These are phyloP conservation scores for Scolopax rusticola DNA, from an alignment of 2,797 vertebrate genomes.

Conservation along the genomic window DNA sequence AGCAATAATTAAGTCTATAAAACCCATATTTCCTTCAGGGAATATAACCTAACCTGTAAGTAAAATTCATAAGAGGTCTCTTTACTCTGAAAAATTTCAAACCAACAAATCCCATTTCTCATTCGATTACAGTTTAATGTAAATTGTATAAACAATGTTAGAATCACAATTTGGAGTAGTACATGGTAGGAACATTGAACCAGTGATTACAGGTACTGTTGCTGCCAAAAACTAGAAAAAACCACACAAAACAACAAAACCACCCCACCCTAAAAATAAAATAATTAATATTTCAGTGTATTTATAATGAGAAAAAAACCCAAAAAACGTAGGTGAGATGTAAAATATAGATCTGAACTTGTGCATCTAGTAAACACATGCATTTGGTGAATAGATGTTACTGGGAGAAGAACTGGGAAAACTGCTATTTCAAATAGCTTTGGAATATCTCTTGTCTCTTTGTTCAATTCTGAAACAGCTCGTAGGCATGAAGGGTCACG, in stretches of 20 bases:
- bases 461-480: neutral
- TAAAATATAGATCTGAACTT: neutral
- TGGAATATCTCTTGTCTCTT: neutral
- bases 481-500: rapidly evolving
- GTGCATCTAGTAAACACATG: neutral
- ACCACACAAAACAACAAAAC: neutral
- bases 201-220: neutral
- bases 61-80: neutral
- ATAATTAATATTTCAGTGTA: neutral
- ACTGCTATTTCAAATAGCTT: neutral
- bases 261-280: neutral
- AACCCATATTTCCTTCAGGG: neutral
- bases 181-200: neutral
- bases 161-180: neutral
- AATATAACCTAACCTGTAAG: neutral
- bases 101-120: neutral
- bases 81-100: neutral
- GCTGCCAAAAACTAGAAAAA: neutral
- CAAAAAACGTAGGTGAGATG: neutral
- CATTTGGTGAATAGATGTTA: neutral
- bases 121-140: neutral
- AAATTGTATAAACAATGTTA: neutral
- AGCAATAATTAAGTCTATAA: neutral
- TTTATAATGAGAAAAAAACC: neutral
- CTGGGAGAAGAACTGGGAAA: neutral